Conservation (phyloP, 2,888 invertebrate genomes). For the Catocala sponsa region DNA sequence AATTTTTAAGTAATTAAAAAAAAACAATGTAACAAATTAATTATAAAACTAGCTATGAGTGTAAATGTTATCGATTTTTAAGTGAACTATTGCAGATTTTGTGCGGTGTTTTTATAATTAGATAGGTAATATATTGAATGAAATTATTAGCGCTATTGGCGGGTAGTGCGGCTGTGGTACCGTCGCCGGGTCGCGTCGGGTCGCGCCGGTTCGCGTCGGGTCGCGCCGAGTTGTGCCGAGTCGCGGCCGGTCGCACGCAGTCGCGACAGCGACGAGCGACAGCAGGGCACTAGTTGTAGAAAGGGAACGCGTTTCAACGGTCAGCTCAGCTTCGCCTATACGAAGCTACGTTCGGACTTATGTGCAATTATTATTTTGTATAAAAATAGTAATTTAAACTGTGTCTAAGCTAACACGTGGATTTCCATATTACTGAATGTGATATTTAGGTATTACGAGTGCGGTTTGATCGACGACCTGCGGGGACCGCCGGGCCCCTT, state of each 20-base stretch:
- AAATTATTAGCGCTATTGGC: slow-evolving; percentile 84
- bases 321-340: slow-evolving; percentile 66
- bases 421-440: slow-evolving; percentile 89
- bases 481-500: slow-evolving; percentile 61
- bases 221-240: slow-evolving; percentile 50
- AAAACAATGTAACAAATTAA: slow-evolving; percentile 88
- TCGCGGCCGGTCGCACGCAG: too few species aligned
- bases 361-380: slow-evolving; percentile 89
- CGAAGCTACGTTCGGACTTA: slow-evolving; percentile 81
- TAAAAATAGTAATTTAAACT: slow-evolving; percentile 85
- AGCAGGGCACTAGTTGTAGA: slow-evolving; percentile 59
- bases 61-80: slow-evolving; percentile 88
- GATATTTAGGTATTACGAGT: slow-evolving; percentile 88
- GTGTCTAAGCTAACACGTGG: slow-evolving; percentile 87
- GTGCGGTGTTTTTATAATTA: slow-evolving; percentile 88
- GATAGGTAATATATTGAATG: slow-evolving; percentile 89
- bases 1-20: slow-evolving; percentile 82
- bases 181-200: slow-evolving; percentile 31
- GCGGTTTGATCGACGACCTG: slow-evolving; percentile 77
- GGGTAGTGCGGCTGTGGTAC: slow-evolving; percentile 74
- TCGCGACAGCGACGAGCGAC: slow-evolving; percentile 47
- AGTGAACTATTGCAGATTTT: slow-evolving; percentile 87
- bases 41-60: slow-evolving; percentile 88
- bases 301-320: slow-evolving; percentile 56
- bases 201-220: slow-evolving; percentile 4